Base-by-base conservation (phyloP, 2,113 vertebrate species). In the Ranitomeya imitator region DNA sequence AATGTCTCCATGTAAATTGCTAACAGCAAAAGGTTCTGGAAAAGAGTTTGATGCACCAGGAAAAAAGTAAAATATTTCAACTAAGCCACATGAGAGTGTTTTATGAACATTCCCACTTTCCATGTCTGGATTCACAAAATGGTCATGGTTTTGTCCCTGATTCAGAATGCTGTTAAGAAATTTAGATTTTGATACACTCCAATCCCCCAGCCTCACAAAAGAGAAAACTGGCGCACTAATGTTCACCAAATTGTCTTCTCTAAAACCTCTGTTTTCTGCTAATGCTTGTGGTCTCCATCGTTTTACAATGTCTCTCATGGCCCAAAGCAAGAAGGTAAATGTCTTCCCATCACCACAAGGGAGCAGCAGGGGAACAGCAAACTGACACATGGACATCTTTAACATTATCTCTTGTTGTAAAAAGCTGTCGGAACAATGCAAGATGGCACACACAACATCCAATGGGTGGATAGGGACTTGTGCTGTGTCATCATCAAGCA, bases 301-400 rank as follows among this genome's bases (percentile, higher is more conserved):
- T 65, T 91, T 92, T 37, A 94, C 74, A 71, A 94, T 88, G 65
- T 87, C 90, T 88, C 92, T 92, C 90, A 96, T 92, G 60, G 95
- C 94, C 89, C 93, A 94, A 14, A 96, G 92, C 90, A 96, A 90
- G 18, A 94, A 92, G 19, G 76, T 90, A 88, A 91, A 91, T 10
- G 90, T 91, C 83, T 92, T 90, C 65, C 91, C 93, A 82, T 93
- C 89, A 16, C 91, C 60, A 52, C 93, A 91, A 45, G 96, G 96
- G 73, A 96, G 91, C 2, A 96, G 90, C 23, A 97, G 90, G 52
- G 96, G 96, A 13, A 97, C 92, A 26, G 96, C 95, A 92, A 96
- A 96, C 89, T 90, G 93, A 79, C 95, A 96, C 2, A 92, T 91
- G 83, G 93, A 94, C 95, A 96, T 95, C 79, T 90, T 94, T 8